These are phyloP conservation scores for Philantomba maxwellii DNA, from an alignment of 2,113 vertebrate species.

Conservation along the genomic window DNA sequence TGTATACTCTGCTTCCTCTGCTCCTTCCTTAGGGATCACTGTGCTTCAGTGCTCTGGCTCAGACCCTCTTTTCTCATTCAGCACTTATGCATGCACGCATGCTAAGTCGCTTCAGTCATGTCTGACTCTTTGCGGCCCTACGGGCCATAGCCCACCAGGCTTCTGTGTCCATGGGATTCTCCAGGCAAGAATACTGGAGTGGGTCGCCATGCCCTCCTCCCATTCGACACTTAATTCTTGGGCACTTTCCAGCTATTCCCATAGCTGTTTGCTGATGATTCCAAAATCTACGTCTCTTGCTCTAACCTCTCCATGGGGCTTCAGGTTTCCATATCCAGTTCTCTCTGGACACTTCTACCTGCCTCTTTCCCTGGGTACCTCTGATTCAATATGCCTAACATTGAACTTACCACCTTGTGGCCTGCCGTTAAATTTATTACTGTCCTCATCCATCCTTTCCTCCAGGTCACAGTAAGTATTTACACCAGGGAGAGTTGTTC, in stretches of 20 bases:
- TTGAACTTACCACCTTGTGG: not conserved
- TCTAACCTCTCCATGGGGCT: not conserved
- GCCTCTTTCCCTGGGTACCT: not conserved
- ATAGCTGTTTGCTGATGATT: not conserved
- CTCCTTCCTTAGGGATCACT: not conserved
- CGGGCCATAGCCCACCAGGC: not conserved
- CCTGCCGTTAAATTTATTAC: not conserved
- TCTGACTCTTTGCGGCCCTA: not conserved
- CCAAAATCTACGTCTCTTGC: not conserved
- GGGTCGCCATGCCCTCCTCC: not conserved
- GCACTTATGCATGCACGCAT: not conserved
- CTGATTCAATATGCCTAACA: not conserved
- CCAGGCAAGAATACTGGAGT: not conserved
- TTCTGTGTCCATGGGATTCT: not conserved
- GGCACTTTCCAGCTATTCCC: not conserved
- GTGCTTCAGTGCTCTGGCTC: not conserved
- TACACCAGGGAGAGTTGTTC: not conserved
- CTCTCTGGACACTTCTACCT: not conserved
- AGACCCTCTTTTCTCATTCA: conserved; percentile 2
- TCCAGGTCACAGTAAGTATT: not conserved
- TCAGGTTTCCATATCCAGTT: not conserved
- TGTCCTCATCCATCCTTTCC: not conserved
- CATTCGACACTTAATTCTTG: not conserved
- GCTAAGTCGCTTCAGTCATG: not conserved
- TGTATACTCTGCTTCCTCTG: not conserved